Percentiles rank a stretch among this genome's conserved stretches.
These are phyloP conservation scores for Brachypteracias leptosomus DNA, from an alignment of 2,113 vertebrate genomes.

Conservation along the genomic window DNA sequence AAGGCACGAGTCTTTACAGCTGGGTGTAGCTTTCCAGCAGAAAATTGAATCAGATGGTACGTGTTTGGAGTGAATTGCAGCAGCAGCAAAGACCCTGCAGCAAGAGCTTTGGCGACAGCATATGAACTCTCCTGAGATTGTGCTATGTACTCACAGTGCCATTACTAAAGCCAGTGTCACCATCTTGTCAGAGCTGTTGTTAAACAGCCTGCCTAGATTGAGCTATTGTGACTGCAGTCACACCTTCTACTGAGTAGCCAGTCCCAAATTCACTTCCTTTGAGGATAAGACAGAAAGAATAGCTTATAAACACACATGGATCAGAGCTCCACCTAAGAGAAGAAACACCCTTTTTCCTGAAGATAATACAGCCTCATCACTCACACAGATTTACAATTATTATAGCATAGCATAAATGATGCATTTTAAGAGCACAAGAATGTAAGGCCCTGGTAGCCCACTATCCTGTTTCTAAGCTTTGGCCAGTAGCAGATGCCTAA, in stretches of 20 bases:
- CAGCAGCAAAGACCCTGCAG: background rate
- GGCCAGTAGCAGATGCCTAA: background rate
- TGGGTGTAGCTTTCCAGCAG: background rate
- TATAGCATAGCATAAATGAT: background rate
- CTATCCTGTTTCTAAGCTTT: background rate
- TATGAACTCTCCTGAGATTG: background rate
- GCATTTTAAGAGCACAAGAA: background rate
- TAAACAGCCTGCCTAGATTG: background rate
- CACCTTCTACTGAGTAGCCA: background rate
- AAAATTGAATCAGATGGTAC: background rate
- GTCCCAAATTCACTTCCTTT: background rate
- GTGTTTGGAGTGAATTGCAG: background rate
- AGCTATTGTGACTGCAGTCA: background rate
- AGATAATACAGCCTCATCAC: background rate
- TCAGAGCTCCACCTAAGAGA: background rate
- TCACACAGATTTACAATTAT: background rate
- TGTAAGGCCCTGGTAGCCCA: background rate
- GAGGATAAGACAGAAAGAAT: background rate
- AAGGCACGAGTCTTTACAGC: background rate
- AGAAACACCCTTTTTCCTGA: slow-evolving; percentile 10
- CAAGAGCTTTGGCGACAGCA: background rate
- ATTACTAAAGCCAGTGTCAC: background rate
- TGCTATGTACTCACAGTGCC: background rate
- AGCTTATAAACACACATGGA: background rate
- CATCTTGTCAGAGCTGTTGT: background rate